Evolutionary conservation across 1,140 invertebrate species (phyloP), one percentile per base, ranked within the genome.

Genomic region (Bilobella aurantiaca): DNA sequence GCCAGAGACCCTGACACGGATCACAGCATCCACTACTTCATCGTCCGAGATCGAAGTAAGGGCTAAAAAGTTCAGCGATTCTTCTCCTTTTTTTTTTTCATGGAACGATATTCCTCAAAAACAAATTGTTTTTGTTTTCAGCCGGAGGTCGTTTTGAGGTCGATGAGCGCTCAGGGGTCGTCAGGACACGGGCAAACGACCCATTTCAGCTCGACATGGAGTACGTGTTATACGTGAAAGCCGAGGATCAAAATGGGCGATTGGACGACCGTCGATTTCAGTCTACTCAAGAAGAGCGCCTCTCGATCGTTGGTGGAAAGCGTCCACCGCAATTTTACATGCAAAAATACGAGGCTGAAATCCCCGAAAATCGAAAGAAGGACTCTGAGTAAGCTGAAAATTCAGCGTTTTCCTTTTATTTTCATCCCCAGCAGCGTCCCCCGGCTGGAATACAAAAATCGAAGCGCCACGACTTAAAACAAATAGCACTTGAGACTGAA

Each of bases 141-240:
- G 85, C 85, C 70, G 86, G 85, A 37, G 85, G 86, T 49, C 79
- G 85, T 23, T 93, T 93, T 74, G 90, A 93, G 78, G 90, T 94
- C 16, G 91, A 94, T 73, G 90, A 93, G 77, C 80, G 91, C 57
- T 94, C 91, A 0, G 93, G 93, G 0, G 92, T 95, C 12, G 91
- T 96, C n/a, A 81, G 92, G 23, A 95, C 92, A 0, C 81, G 90
- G 49, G 91, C 91, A 46, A 91, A 86, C 0, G 92, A 94, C 75
- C 86, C 91, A 16, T 95, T 96, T 75, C 91, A 94, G 77, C 78
- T 95, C 73, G 93, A 96, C 76, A 94, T 94, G 89, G 93, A 96
- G 75, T 96, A 96, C 76, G 91, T 95, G 21, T 79, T 96, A 62
- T 96, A 96, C 75, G 92, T 96, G 16, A 94, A 94, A 79, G 92